Evolutionary conservation across 2,888 invertebrate genomes (phyloP), one percentile per base, ranked within the genome.

Genomic region (Sinodicranocentrus sp.): DNA sequence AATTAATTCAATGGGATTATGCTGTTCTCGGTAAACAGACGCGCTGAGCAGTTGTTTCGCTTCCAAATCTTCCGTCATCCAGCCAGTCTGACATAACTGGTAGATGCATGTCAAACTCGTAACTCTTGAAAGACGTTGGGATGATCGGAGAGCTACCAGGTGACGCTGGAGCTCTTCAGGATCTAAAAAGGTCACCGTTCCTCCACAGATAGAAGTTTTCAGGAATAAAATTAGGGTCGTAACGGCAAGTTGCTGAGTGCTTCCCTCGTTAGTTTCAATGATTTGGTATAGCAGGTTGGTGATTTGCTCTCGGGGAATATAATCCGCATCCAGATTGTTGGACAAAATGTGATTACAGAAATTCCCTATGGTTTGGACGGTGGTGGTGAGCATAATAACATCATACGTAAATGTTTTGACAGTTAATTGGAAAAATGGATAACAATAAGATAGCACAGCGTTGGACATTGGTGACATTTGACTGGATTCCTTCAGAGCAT

Each of bases 241-340:
- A 23, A 94, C 94, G 43, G 96, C 95, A 89, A 95, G 94, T 6
- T 95, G 94, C 90, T 97, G 96, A 28, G 95, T 92, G 77, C 94
- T 92, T 0, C 95, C 95, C 39, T 91, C 91, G 17, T 94, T 93
- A 59, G 91, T 92, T 89, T 93, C 94, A 93, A 90, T 21, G 44
- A 97, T 92, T 89, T 95, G 93, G 80, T 97, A 93, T 48, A 98
- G 92, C 73, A 97, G 91, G 61, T 94, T 92, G 89, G 97, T 94
- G 93, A 98, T 95, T 90, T 95, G 94, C 89, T 94, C 93, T 44
- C 95, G 92, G 2, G 98, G 98, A 90, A 97, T 92, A 88, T 95
- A 93, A 83, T 93, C 92, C 1, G 48, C 61, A 44, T 76, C 76
- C 3, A 21, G 19, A 8, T 52, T 39, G 90, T 95, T 94, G 89